phyloP scores from a whole-genome alignment of 2,797 vertebrate species.

The Pseudopleuronectes americanus region DNA sequence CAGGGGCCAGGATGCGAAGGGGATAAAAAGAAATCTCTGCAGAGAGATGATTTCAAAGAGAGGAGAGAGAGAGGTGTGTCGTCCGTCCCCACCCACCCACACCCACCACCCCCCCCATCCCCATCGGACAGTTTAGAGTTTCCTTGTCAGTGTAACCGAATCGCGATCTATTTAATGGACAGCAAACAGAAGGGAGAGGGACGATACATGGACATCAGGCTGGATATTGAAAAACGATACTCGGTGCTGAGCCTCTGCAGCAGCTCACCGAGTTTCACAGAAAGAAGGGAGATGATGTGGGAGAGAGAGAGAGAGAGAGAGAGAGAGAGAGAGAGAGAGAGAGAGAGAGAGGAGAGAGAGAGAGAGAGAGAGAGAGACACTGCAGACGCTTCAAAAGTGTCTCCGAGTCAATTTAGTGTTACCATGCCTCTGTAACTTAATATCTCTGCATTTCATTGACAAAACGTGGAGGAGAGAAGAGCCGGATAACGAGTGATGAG shows the following conservation, averaged over 20 bases:
- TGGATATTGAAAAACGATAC: conserved; percentile 70
- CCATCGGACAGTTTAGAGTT: conserved; percentile 58
- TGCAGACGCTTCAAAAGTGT: conserved; percentile 62
- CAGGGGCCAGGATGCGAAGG: conserved; percentile 17
- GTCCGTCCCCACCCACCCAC: neutral
- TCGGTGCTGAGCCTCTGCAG: conserved; percentile 9
- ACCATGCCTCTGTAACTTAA: conserved; percentile 70
- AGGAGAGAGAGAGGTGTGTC: conserved; percentile 17
- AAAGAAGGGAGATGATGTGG: conserved; percentile 40
- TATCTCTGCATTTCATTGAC: conserved; percentile 67
- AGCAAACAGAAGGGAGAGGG: conserved; percentile 63
- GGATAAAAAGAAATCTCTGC: conserved; percentile 36
- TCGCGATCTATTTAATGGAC: conserved; percentile 70
- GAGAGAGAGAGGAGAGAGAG: neutral
- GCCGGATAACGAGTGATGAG: conserved; percentile 55
- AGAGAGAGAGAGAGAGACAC: conserved; percentile 7
- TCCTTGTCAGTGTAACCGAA: conserved; percentile 73
- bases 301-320: conserved; percentile 3
- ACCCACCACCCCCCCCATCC: no score
- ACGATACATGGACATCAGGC: conserved; percentile 41
- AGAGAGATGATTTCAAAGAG: conserved; percentile 40
- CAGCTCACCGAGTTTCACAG: conserved; percentile 29
- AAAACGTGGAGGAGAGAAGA: conserved; percentile 39
- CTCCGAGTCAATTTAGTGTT: conserved; percentile 68
- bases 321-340: no score